Evolutionary conservation across 2,797 vertebrate genomes (phyloP).

Genomic region (Lepilemur septentrionalis): DNA sequence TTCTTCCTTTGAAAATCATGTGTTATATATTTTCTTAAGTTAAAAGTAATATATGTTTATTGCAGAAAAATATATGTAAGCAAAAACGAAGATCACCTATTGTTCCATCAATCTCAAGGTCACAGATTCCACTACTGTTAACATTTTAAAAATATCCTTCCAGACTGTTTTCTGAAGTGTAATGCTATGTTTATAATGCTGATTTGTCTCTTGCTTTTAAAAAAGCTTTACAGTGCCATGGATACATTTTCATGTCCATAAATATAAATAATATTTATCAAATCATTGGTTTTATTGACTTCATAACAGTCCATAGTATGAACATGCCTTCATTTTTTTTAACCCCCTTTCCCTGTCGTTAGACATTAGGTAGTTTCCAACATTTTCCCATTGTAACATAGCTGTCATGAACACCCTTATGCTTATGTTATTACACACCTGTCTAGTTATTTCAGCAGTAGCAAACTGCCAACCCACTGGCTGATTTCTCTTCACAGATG

Average conservation of each 20-base stretch:
- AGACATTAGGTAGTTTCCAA: conserved; percentile 3
- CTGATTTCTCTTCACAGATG: conserved; percentile 28
- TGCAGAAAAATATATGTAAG: conserved; percentile 38
- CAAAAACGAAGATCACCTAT: conserved; percentile 41
- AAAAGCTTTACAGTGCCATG: neutral
- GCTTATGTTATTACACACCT: neutral
- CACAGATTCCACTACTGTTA: neutral
- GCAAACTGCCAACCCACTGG: neutral
- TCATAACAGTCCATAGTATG: neutral
- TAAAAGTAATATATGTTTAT: conserved; percentile 23
- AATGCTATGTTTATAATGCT: conserved; percentile 3
- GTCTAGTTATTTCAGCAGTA: conserved; percentile 23
- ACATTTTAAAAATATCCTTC: conserved; percentile 11
- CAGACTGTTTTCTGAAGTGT: conserved; percentile 22
- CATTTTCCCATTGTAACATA: neutral
- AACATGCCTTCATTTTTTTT: conserved; percentile 13
- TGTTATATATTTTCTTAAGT: conserved; percentile 24
- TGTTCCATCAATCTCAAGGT: conserved; percentile 27
- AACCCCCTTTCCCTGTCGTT: neutral
- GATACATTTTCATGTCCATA: conserved; percentile 15
- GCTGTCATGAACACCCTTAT: neutral
- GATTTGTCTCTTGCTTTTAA: conserved; percentile 35
- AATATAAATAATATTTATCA: conserved; percentile 1
- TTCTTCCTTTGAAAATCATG: conserved; percentile 39
- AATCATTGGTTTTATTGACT: conserved; percentile 42